Percentiles rank a stretch among this genome's conserved stretches.
Conservation (phyloP, 2,797 vertebrate genomes). For the Nasua narica region DNA sequence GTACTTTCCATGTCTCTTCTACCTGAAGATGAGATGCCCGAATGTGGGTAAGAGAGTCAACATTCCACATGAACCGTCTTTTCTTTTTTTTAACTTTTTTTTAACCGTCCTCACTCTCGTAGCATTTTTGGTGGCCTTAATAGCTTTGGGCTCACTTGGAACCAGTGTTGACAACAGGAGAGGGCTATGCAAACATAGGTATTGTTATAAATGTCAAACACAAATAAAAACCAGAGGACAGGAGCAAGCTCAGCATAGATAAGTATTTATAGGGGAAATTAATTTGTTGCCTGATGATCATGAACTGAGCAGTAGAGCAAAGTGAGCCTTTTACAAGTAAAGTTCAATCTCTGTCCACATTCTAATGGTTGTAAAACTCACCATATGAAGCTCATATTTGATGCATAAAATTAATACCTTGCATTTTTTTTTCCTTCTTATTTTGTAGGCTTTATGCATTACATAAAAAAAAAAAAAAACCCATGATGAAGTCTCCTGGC, state of each 20-base stretch:
- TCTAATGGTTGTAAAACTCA: conserved; percentile 39
- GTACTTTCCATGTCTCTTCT: neutral
- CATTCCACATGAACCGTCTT: neutral
- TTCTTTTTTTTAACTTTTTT: neutral
- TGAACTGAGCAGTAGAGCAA: conserved; percentile 27
- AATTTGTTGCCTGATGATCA: conserved; percentile 24
- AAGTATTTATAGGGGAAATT: conserved; percentile 52
- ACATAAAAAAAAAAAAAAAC: neutral
- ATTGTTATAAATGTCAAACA: conserved; percentile 52
- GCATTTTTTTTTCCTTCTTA: neutral
- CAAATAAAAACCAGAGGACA: conserved; percentile 39
- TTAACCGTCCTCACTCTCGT: neutral
- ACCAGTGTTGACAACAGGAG: neutral
- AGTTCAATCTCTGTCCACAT: conserved; percentile 15
- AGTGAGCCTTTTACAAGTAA: conserved; percentile 45
- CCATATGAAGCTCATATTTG: conserved; percentile 23
- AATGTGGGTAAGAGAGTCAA: neutral
- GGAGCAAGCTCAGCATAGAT: neutral
- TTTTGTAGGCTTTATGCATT: conserved; percentile 6
- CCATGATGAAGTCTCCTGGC: neutral
- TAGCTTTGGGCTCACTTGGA: conserved; percentile 16
- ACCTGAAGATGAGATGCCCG: neutral
- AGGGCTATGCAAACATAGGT: neutral
- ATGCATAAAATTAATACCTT: conserved; percentile 25
- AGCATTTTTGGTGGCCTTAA: neutral